Conservation (phyloP, 2,113 vertebrate species). For the Brachyistius frenatus region DNA sequence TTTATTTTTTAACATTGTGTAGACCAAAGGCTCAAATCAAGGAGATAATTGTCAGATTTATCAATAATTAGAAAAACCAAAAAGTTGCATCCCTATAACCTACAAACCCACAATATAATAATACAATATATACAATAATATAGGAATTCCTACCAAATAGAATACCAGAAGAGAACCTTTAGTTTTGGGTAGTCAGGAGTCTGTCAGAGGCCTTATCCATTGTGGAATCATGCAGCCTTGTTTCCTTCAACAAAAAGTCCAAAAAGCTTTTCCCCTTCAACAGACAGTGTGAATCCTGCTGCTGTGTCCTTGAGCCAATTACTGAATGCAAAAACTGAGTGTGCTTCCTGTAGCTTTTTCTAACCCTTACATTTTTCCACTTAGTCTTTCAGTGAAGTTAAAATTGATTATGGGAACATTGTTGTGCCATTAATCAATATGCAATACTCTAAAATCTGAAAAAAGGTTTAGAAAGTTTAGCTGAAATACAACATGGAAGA, state of each 20-base stretch:
- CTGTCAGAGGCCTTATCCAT: not conserved
- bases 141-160: too few relatives aligned
- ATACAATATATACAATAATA: not conserved
- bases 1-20: too few relatives aligned
- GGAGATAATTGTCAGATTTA: not conserved
- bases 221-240: not conserved
- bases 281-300: not conserved
- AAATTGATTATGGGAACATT: not conserved
- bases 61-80: not conserved
- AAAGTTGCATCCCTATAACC: too few relatives aligned
- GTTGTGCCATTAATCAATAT: not conserved
- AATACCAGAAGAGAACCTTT: too few relatives aligned
- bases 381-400: not conserved
- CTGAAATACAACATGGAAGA: not conserved
- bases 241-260: not conserved
- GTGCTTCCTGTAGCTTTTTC: not conserved
- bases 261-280: not conserved
- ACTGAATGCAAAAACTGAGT: not conserved
- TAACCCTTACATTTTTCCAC: too few relatives aligned
- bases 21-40: too few relatives aligned
- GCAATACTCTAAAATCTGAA: not conserved
- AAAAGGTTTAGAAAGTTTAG: not conserved
- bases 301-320: slow-evolving; percentile 22
- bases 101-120: not conserved
- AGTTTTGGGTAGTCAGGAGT: not conserved